Conservation (phyloP, 2,797 vertebrate genomes). For the Orestias chungarensis region DNA sequence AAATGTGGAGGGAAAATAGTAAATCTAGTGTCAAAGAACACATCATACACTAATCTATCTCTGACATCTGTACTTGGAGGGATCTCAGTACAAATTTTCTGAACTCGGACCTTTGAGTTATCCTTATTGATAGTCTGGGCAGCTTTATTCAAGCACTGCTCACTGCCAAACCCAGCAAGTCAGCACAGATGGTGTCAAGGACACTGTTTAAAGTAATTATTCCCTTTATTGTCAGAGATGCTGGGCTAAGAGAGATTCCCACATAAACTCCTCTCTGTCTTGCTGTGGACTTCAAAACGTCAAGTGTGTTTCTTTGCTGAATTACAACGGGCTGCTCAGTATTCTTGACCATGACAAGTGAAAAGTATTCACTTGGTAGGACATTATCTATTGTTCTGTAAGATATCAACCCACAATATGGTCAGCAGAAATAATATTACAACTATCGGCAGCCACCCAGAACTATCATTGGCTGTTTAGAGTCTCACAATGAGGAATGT, state of each 20-base stretch:
- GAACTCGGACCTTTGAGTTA: constrained; percentile 4
- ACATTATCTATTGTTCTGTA: constrained; percentile 18
- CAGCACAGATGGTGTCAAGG: constrained; percentile 69
- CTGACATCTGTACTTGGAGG: background rate
- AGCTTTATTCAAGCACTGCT: constrained; percentile 33
- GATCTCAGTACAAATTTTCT: constrained; percentile 20
- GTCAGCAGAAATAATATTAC: constrained; percentile 63
- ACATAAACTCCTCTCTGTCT: constrained; percentile 23
- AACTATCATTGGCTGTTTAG: constrained; percentile 7
- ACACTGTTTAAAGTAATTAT: constrained; percentile 67
- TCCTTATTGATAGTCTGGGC: constrained; percentile 60
- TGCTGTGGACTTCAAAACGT: constrained; percentile 42
- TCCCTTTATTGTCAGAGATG: constrained; percentile 64
- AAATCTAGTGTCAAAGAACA: background rate
- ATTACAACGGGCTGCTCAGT: constrained; percentile 49
- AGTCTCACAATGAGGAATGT: constrained; percentile 24
- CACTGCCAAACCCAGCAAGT: constrained; percentile 38
- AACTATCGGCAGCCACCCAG: constrained; percentile 4
- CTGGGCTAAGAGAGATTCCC: constrained; percentile 24
- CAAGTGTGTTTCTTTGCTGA: constrained; percentile 31
- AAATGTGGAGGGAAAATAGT: background rate
- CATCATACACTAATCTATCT: background rate
- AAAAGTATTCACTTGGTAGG: constrained; percentile 5
- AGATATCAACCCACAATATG: constrained; percentile 12
- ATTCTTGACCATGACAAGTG: constrained; percentile 37